A percentile compares a stretch with the other conserved stretches of the same genome.
These are phyloP conservation scores for Hipparchia semele DNA, from an alignment of 2,888 invertebrate species.

Conservation along the genomic window DNA sequence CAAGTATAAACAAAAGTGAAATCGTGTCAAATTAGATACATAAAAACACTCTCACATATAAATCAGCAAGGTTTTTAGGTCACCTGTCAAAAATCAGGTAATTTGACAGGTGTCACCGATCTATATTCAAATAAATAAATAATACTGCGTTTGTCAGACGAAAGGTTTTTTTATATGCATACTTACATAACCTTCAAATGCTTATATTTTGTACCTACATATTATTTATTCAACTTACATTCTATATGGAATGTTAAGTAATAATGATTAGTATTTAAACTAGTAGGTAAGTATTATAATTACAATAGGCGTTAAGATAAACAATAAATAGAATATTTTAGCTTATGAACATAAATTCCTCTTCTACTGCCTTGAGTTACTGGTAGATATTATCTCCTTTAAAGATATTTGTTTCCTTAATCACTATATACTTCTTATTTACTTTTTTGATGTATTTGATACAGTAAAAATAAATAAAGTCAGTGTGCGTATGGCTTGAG, in stretches of 20 bases:
- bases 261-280: background rate
- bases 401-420: no score
- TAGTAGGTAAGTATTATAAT: background rate
- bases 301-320: background rate
- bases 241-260: constrained; percentile 36
- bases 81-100: constrained; percentile 31
- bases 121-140: constrained; percentile 13
- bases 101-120: constrained; percentile 34
- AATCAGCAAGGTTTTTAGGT: constrained; percentile 30
- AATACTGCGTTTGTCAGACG: constrained; percentile 67
- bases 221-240: constrained; percentile 43
- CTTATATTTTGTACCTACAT: constrained; percentile 61
- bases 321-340: background rate
- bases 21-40: constrained; percentile 30
- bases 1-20: constrained; percentile 26
- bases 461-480: no score
- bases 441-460: no score
- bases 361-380: no score
- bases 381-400: no score
- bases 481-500: no score
- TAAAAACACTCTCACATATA: constrained; percentile 32
- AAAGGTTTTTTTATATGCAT: constrained; percentile 30
- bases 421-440: no score
- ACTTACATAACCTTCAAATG: constrained; percentile 51
- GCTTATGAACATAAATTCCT: no score